Conservation (phyloP, 1,140 invertebrate genomes). For the Drosophila santomea region DNA sequence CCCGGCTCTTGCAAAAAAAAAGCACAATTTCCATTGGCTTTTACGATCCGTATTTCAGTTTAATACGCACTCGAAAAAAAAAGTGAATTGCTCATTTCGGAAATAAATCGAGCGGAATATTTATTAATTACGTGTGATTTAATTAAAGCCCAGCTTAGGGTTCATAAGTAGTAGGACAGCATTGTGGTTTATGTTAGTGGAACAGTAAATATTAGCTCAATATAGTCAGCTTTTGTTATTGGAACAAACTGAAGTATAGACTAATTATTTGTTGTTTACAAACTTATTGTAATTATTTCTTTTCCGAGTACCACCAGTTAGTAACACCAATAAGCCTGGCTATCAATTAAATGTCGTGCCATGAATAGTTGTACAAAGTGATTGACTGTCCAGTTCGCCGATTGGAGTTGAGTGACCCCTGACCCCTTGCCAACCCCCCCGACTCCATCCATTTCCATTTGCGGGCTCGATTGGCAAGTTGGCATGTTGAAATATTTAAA, state of each 20-base stretch:
- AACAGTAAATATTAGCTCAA: no score
- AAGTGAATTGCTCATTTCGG: background rate
- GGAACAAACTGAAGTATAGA: no score
- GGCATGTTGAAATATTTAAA: constrained; percentile 81
- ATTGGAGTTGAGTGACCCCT: constrained; percentile 64
- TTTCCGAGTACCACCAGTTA: constrained; percentile 28
- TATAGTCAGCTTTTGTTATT: no score
- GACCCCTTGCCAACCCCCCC: background rate
- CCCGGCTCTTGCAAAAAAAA: constrained; percentile 16
- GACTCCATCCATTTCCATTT: constrained; percentile 4
- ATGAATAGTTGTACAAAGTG: constrained; percentile 80
- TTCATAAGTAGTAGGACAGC: no score
- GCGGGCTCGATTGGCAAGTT: constrained; percentile 53
- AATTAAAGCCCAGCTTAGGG: background rate
- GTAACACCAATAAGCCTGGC: constrained; percentile 26
- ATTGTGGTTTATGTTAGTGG: no score
- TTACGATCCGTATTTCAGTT: constrained; percentile 39
- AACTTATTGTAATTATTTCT: background rate
- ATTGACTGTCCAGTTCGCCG: constrained; percentile 63
- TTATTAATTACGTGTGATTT: background rate
- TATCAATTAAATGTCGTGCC: constrained; percentile 79
- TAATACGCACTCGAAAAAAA: constrained; percentile 17
- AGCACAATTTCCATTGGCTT: constrained; percentile 51
- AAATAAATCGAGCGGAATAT: background rate
- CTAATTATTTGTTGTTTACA: no score